phyloP scores from a whole-genome alignment of 2,888 invertebrate species.

The Lasioglossum vierecki region DNA sequence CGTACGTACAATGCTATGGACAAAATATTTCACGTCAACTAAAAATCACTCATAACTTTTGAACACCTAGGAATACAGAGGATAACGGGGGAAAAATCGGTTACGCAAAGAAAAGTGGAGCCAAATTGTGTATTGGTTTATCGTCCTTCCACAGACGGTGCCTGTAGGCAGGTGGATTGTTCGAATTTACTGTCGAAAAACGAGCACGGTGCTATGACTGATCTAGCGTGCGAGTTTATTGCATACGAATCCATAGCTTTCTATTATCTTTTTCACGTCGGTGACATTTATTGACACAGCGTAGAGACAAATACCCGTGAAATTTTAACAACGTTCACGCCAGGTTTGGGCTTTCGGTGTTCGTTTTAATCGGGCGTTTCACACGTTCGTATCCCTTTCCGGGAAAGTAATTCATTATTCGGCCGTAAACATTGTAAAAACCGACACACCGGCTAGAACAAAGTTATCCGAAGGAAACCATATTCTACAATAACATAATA shows the following conservation, averaged over 20 bases:
- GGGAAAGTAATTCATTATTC: conserved; percentile 25
- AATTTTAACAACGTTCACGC: not conserved
- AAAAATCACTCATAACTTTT: too few relatives aligned
- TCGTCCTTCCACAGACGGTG: not conserved
- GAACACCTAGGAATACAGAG: too few relatives aligned
- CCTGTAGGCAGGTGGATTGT: not conserved
- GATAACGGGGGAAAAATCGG: too few relatives aligned
- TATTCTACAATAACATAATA: conserved; percentile 26
- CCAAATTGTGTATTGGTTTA: not conserved
- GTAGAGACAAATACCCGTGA: not conserved
- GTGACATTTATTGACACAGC: conserved; percentile 17
- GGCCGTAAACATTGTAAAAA: conserved; percentile 30
- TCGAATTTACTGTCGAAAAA: conserved; percentile 4
- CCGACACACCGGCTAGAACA: not conserved
- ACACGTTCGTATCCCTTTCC: not conserved
- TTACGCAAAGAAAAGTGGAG: too few relatives aligned
- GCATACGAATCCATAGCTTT: conserved; percentile 21
- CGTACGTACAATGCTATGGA: too few relatives aligned
- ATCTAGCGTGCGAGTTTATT: not conserved
- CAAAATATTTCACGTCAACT: too few relatives aligned
- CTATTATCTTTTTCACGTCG: conserved; percentile 25
- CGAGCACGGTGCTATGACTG: not conserved
- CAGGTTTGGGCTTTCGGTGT: not conserved
- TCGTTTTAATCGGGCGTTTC: conserved; percentile 13
- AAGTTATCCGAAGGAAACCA: conserved; percentile 1